Base-by-base conservation (phyloP, 1,140 invertebrate species). In the Drosophila rhopaloa region DNA sequence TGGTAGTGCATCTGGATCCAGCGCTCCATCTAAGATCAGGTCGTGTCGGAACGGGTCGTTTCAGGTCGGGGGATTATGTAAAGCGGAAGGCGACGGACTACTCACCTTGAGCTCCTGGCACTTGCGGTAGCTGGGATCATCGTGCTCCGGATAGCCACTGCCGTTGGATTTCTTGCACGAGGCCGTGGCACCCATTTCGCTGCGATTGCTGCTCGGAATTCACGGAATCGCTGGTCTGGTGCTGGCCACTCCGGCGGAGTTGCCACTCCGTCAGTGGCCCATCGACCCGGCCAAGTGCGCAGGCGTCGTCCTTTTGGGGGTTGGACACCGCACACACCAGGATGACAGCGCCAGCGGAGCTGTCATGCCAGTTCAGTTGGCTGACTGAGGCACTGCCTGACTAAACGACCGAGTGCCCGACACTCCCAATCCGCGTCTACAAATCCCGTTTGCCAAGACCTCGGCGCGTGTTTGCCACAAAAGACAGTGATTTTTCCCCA, bases 1-100 rank as follows among this genome's bases (percentile, higher is more conserved):
- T 96, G 95, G 93, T 96, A 96, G 89, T 96, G 95, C 94, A 97
- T 94, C 83, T 96, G 96, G 75, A 97, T 95, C 93, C 96, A 96
- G 48, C 95, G 92, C 79, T 96, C 95, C 90, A 96, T 93, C 95
- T 95, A 9, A 8, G 2, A 3, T 32, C 29, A 1, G n/a, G 8
- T 24, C 16, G 32, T 16, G 27, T 8, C 10, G 27, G 19, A 1
- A 1, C 19, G 1, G 19, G 19, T 19, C 19, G 19, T 19, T 19
- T 24, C 10, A 6, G 3, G 4, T 2, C 6, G 0, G 16, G 29
- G 41, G 13, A 13, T 76, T 70, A 63, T 65, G 14, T 58, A 62
- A 67, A 51, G 13, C 41, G 11, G 13, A 8, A 32, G 13, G 1
- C 11, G 6, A 6, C 0, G 0, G 2, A 7, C 29, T 6, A 76